Percentiles rank a stretch among this genome's conserved stretches.
These are phyloP conservation scores for Muntiacus muntjak DNA, from an alignment of 2,113 vertebrate genomes.

Conservation along the genomic window DNA sequence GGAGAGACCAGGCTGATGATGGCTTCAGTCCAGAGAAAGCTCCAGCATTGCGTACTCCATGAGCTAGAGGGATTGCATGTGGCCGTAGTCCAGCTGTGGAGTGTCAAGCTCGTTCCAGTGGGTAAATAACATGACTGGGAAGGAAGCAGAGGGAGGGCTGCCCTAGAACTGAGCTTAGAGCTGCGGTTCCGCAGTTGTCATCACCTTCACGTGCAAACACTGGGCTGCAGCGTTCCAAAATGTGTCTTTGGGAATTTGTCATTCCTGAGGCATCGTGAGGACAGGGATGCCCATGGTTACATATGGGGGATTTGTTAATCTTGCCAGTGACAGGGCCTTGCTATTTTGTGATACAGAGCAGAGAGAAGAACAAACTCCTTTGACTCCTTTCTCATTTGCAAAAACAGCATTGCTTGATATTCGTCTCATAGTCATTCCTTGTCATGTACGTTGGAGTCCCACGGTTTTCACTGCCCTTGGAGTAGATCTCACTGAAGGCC, in stretches of 20 bases:
- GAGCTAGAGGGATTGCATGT: background rate
- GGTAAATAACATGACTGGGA: background rate
- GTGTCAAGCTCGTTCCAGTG: background rate
- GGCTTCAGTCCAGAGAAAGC: background rate
- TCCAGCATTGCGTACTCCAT: rapidly evolving
- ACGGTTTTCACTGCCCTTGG: background rate
- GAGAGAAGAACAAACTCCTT: background rate
- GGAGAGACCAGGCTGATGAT: background rate
- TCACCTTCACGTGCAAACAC: background rate
- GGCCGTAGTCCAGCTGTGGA: background rate
- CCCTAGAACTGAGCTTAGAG: background rate
- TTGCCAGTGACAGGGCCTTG: background rate
- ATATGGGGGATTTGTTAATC: background rate
- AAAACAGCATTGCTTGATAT: background rate
- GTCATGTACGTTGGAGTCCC: background rate
- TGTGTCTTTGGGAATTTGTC: background rate
- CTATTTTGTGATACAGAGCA: background rate
- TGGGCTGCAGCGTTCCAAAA: background rate
- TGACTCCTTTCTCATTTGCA: background rate
- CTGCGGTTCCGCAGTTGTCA: rapidly evolving
- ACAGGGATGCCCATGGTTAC: background rate
- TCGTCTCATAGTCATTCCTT: background rate
- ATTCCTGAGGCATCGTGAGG: background rate
- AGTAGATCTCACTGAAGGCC: background rate
- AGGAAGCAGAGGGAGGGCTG: background rate